These are phyloP conservation scores for Syngnathoides biaculeatus DNA, from an alignment of 2,113 vertebrate genomes.

Conservation along the genomic window DNA sequence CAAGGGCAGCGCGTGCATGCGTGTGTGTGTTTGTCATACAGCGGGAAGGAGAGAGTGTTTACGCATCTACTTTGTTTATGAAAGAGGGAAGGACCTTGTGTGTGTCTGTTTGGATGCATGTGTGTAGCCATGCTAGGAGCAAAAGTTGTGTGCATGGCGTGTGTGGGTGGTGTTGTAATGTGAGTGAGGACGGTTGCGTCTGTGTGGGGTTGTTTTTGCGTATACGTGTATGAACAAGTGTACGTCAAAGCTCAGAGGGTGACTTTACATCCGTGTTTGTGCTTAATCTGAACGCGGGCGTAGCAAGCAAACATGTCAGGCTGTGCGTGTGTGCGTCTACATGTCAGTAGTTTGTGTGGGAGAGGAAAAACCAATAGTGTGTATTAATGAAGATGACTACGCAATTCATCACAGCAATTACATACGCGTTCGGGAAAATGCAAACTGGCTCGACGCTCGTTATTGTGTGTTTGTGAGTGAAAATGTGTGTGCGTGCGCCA, in stretches of 20 bases:
- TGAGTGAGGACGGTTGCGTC: slow-evolving; percentile 46
- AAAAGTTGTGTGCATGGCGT: slow-evolving; percentile 36
- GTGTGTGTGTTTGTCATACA: slow-evolving; percentile 62
- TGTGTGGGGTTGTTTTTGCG: slow-evolving; percentile 18
- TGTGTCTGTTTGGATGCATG: slow-evolving; percentile 27
- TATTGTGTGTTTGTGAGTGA: slow-evolving; percentile 19
- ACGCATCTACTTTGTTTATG: slow-evolving; percentile 80
- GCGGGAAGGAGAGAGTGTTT: slow-evolving; percentile 72
- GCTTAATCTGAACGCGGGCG: slow-evolving; percentile 47
- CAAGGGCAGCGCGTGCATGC: slow-evolving; percentile 59
- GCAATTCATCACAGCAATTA: slow-evolving; percentile 41
- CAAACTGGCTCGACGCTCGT: slow-evolving; percentile 35
- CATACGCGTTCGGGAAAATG: slow-evolving; percentile 39
- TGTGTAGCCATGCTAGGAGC: slow-evolving; percentile 32
- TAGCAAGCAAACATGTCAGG: slow-evolving; percentile 37
- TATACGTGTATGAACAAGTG: slow-evolving; percentile 46
- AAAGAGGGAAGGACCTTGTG: slow-evolving; percentile 70
- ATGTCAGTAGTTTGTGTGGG: slow-evolving; percentile 15
- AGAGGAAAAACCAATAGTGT: slow-evolving; percentile 41
- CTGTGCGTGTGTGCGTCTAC: slow-evolving; percentile 18
- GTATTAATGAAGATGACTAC: slow-evolving; percentile 23
- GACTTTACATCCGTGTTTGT: slow-evolving; percentile 21
- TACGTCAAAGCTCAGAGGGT: background rate
- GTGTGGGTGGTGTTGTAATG: slow-evolving; percentile 63
- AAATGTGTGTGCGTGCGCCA: slow-evolving; percentile 42